phyloP scores from a whole-genome alignment of 53 echinoderm and acorn worm species.

The Pentamera pediparva region DNA sequence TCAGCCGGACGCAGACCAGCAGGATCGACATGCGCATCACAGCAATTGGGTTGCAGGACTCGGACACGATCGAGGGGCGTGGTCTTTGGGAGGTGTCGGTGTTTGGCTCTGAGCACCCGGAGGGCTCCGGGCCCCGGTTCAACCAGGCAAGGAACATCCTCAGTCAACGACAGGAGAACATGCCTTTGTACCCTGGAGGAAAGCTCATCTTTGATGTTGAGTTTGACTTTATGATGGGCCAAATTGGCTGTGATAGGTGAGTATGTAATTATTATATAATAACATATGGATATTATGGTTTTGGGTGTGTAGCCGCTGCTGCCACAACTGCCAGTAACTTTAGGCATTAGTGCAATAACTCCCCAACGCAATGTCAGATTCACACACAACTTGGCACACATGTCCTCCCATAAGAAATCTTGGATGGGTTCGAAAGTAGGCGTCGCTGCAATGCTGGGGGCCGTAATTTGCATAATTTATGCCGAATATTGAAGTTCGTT shows the following conservation, averaged over 20 bases:
- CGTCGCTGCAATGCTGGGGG: too few relatives aligned
- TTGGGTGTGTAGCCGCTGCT: too few relatives aligned
- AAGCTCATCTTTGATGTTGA: conserved; percentile 1
- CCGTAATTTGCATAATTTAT: too few relatives aligned
- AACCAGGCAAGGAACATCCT: conserved; percentile 24
- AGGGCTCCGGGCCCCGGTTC: conserved; percentile 2
- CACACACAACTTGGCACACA: too few relatives aligned
- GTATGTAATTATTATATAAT: not conserved
- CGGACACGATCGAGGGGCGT: not conserved
- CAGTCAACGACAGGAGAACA: not conserved
- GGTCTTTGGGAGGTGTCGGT: conserved; percentile 6
- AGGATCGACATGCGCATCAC: conserved; percentile 2
- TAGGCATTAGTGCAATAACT: too few relatives aligned
- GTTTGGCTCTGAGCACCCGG: not conserved
- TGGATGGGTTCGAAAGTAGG: too few relatives aligned
- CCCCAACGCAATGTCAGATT: too few relatives aligned
- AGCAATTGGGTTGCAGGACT: not conserved
- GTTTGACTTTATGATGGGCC: conserved; percentile 16
- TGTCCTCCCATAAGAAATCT: too few relatives aligned
- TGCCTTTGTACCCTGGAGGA: not conserved
- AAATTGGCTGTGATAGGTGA: conserved; percentile 23
- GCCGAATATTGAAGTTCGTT: too few relatives aligned
- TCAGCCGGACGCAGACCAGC: conserved; percentile 10
- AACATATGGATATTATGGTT: too few relatives aligned
- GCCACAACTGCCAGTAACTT: too few relatives aligned